A percentile compares a stretch with the other conserved stretches of the same genome.
phyloP scores from a whole-genome alignment of 2,113 vertebrate species.

The Gymnobelideus leadbeateri region DNA sequence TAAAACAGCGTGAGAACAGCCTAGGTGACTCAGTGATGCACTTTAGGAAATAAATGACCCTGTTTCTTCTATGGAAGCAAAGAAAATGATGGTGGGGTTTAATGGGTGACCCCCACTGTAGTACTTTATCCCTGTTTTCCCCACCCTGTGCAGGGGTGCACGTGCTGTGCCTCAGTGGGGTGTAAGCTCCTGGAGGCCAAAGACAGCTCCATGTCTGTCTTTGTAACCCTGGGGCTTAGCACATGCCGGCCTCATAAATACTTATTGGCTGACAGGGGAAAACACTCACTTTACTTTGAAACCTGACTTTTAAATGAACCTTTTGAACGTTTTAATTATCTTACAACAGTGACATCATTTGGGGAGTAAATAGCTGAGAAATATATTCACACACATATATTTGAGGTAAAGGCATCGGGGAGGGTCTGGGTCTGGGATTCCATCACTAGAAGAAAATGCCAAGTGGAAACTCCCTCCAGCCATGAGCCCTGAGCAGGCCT shows the following conservation, averaged over 20 bases:
- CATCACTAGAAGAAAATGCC: background rate
- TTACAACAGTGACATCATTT: background rate
- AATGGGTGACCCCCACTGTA: background rate
- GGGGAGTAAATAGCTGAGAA: background rate
- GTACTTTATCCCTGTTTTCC: background rate
- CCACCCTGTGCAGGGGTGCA: background rate
- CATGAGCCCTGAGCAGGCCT: background rate
- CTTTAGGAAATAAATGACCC: slow-evolving; percentile 61
- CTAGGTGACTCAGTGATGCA: slow-evolving; percentile 62
- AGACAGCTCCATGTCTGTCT: background rate
- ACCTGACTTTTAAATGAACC: background rate
- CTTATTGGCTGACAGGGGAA: background rate
- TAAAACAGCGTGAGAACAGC: slow-evolving; percentile 38
- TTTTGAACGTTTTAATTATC: background rate
- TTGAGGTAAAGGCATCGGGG: background rate
- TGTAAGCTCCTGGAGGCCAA: background rate
- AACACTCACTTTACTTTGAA: background rate
- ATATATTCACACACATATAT: background rate
- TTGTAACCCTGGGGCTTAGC: background rate
- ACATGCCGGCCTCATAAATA: background rate
- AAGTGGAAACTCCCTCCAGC: background rate
- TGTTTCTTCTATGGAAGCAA: slow-evolving; percentile 62
- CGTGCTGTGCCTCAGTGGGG: background rate
- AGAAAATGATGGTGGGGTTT: slow-evolving; percentile 39
- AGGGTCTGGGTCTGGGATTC: background rate